Conservation (phyloP, 1,140 invertebrate genomes). For the Brachionus calyciflorus region DNA sequence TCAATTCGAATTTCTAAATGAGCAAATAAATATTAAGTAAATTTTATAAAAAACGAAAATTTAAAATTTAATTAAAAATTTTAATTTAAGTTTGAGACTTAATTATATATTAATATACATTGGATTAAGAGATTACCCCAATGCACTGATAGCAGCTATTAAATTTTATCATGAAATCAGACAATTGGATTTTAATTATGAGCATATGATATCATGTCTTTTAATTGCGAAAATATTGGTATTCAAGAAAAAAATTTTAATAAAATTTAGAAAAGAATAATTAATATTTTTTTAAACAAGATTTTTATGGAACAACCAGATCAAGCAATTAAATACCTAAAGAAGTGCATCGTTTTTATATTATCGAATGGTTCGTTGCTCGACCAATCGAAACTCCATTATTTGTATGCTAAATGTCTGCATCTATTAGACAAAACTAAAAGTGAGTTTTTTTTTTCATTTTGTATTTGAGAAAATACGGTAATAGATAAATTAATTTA, state of each 20-base stretch:
- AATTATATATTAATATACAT: slow-evolving; percentile 43
- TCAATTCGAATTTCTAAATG: slow-evolving; percentile 43
- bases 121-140: slow-evolving; percentile 16
- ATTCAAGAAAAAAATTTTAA: neutral
- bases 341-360: slow-evolving; percentile 42
- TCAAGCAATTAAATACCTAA: slow-evolving; percentile 32
- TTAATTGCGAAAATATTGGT: slow-evolving; percentile 41
- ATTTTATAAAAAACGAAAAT: neutral
- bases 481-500: no score
- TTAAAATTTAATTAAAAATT: neutral
- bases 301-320: slow-evolving; percentile 46
- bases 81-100: neutral
- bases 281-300: neutral
- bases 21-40: slow-evolving; percentile 33
- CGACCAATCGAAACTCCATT: slow-evolving; percentile 25
- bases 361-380: slow-evolving; percentile 31
- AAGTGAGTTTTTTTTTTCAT: slow-evolving; percentile 10
- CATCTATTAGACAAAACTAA: slow-evolving; percentile 41
- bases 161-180: slow-evolving; percentile 41
- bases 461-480: no score
- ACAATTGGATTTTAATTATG: slow-evolving; percentile 40
- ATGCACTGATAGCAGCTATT: slow-evolving; percentile 22
- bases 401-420: slow-evolving; percentile 40
- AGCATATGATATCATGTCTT: slow-evolving; percentile 22
- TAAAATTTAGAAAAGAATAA: neutral